Base-by-base conservation (phyloP, 2,113 vertebrate species). In the Pheucticus melanocephalus region DNA sequence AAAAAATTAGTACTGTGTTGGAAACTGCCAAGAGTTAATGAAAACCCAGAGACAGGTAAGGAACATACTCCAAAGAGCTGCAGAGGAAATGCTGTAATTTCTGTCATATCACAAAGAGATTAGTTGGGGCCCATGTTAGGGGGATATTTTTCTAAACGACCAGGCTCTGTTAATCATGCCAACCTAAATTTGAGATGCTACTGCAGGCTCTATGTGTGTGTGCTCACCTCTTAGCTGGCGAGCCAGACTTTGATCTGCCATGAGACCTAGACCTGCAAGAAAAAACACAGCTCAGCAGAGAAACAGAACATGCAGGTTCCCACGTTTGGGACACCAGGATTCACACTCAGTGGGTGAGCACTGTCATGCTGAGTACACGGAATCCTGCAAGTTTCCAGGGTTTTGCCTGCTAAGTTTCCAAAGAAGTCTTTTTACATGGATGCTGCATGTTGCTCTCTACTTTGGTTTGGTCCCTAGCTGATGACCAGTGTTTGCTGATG, bases 241-340 rank as follows among this genome's bases (percentile, higher is more conserved):
- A 96, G 88, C n/a, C 95, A 39, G 96, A 97, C 57, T 97, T 97
- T 64, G 96, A 97, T 92, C 96, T 97, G 88, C 95, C 96, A 18
- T 93, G 96, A 81, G 96, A 97, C 61, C 96, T 93, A 33, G 96
- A 97, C 88, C 96, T 97, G 79, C 68, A 90, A 75, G 31, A 77
- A 47, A 42, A 57, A 70, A 10, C n/a, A 81, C 10, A 66, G 64
- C 61, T 96, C 72, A 97, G 72, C 60, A 93, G 47, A 69, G 39
- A 73, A 78, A 44, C 57, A 44, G 3, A 63, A 56, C 59, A n/a
- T 3, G 14, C 27, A 28, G 4, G 22, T 24, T 77, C 35, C 65
- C 45, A 20, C 0, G 0, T 40, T 1, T 6, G 18, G 72, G 56
- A 75, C 17, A 31, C 42, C 54, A 60, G 50, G 42, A 65, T 9